These are phyloP conservation scores for Cydia strobilella DNA, from an alignment of 1,140 invertebrate species.

Conservation along the genomic window DNA sequence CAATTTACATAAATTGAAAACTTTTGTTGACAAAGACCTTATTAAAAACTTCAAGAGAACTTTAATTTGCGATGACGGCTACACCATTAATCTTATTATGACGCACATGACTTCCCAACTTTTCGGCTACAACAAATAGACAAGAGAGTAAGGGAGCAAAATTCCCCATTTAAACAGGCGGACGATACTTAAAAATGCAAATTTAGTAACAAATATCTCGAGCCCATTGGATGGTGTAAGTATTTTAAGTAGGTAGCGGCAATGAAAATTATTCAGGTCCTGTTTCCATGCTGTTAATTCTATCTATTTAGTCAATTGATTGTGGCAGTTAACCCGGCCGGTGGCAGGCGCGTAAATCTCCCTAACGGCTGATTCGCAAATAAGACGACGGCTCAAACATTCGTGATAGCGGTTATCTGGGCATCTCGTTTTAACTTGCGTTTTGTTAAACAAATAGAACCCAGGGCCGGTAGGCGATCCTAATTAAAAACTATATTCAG, in stretches of 20 bases:
- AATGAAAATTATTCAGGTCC: slow-evolving; percentile 44
- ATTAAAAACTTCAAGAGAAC: slow-evolving; percentile 73
- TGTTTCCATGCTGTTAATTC: slow-evolving; percentile 53
- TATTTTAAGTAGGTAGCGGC: slow-evolving; percentile 28
- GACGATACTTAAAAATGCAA: slow-evolving; percentile 34
- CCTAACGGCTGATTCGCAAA: slow-evolving; percentile 61
- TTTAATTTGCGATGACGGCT: slow-evolving; percentile 69
- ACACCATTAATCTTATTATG: slow-evolving; percentile 69
- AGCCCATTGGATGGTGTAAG: not conserved
- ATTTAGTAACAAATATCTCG: not conserved
- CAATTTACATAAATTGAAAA: slow-evolving; percentile 69
- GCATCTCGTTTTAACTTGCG: slow-evolving; percentile 61
- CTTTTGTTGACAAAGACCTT: slow-evolving; percentile 67
- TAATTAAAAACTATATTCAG: slow-evolving; percentile 75
- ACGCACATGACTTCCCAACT: slow-evolving; percentile 50
- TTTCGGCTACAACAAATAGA: slow-evolving; percentile 38
- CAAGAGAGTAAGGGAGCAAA: slow-evolving; percentile 41
- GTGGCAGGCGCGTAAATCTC: slow-evolving; percentile 60
- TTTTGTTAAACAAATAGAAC: slow-evolving; percentile 73
- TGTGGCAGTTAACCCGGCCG: slow-evolving; percentile 57
- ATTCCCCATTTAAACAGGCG: slow-evolving; percentile 44
- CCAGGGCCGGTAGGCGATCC: slow-evolving; percentile 65
- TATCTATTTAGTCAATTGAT: slow-evolving; percentile 62
- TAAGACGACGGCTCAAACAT: slow-evolving; percentile 56
- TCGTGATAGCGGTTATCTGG: slow-evolving; percentile 62